Percentiles rank a stretch among this genome's conserved stretches.
These are phyloP conservation scores for Alca torda DNA, from an alignment of 2,797 vertebrate genomes.

Conservation along the genomic window DNA sequence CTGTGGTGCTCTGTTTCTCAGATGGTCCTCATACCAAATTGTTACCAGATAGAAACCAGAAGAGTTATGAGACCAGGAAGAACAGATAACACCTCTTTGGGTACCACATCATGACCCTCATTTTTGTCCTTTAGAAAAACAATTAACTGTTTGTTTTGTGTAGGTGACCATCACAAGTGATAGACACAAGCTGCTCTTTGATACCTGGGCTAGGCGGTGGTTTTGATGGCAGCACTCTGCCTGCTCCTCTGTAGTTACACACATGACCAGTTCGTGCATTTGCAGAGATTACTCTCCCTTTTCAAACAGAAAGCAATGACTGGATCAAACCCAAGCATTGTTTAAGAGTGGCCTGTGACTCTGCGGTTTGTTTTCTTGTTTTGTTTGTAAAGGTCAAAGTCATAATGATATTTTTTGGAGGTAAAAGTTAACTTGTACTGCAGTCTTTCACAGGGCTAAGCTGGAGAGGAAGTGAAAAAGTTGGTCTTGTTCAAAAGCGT, in stretches of 20 bases:
- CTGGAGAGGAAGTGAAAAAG: not conserved
- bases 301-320: conserved; percentile 38
- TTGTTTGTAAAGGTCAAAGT: conserved; percentile 39
- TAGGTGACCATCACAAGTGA: not conserved
- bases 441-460: not conserved
- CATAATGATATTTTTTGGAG: not conserved
- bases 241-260: not conserved
- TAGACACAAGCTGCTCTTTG: not conserved
- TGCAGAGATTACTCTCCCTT: conserved; percentile 31
- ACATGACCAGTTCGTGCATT: not conserved
- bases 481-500: not conserved
- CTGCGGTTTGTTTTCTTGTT: conserved; percentile 27
- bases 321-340: conserved; percentile 48
- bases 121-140: not conserved
- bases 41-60: not conserved
- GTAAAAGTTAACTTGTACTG: not conserved
- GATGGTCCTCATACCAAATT: not conserved
- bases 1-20: not conserved
- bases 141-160: not conserved
- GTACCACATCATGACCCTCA: not conserved
- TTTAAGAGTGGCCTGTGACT: not conserved
- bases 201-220: not conserved
- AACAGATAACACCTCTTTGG: not conserved
- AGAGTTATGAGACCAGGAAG: not conserved
- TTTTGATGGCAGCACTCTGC: not conserved